Evolutionary conservation across 2,888 invertebrate genomes (phyloP).

Genomic region (Tethea ocularis): DNA sequence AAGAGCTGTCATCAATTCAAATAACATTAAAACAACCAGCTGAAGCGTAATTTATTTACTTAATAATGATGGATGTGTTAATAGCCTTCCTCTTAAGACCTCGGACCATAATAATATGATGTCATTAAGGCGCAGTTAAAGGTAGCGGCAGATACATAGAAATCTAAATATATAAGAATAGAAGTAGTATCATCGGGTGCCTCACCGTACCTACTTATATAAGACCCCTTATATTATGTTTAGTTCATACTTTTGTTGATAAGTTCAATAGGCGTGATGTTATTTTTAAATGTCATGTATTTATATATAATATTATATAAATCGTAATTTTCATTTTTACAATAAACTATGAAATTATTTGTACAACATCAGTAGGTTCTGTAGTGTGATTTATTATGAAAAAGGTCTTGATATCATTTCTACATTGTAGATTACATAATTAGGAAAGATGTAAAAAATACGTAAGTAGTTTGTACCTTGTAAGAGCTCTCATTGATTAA

Average conservation of each 20-base stretch:
- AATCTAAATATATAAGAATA: background rate
- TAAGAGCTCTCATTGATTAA: background rate
- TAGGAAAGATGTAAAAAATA: no score
- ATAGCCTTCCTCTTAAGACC: slow-evolving; percentile 33
- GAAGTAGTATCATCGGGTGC: background rate
- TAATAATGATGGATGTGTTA: slow-evolving; percentile 43
- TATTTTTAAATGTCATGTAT: no score
- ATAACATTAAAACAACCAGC: slow-evolving; percentile 38
- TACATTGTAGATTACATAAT: no score
- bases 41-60: slow-evolving; percentile 46
- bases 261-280: background rate
- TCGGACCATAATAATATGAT: slow-evolving; percentile 56
- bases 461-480: no score
- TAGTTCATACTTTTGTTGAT: background rate
- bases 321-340: no score
- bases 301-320: no score
- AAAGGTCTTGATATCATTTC: no score
- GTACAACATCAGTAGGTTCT: no score
- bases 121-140: slow-evolving; percentile 42
- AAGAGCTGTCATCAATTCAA: slow-evolving; percentile 46
- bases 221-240: no score
- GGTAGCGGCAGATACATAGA: slow-evolving; percentile 16
- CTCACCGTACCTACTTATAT: background rate
- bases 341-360: no score
- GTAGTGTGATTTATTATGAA: no score